Conservation (phyloP, 2,797 vertebrate genomes). For the Brachymystax lenok region DNA sequence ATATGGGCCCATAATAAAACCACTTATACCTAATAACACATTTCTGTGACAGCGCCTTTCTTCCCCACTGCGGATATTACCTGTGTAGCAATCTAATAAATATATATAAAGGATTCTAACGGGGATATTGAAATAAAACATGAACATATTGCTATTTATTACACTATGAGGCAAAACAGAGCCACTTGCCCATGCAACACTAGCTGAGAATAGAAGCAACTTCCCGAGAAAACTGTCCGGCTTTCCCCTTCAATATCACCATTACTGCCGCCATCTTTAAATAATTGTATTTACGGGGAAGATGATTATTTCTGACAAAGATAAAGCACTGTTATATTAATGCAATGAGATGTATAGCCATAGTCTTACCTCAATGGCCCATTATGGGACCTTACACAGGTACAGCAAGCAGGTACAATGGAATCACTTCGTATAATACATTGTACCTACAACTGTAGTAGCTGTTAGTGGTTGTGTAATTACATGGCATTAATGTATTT, state of each 20-base stretch:
- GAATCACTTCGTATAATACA: no score
- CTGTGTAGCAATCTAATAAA: constrained; percentile 85
- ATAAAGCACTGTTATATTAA: neutral
- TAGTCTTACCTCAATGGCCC: neutral
- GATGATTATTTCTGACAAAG: neutral
- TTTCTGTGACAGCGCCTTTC: constrained; percentile 75
- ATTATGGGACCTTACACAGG: neutral
- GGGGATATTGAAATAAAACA: constrained; percentile 84
- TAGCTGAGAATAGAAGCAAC: constrained; percentile 12
- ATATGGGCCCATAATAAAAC: constrained; percentile 74
- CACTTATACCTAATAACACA: constrained; percentile 83
- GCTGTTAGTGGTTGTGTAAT: no score
- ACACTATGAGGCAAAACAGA: constrained; percentile 64
- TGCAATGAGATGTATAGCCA: no score
- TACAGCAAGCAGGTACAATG: neutral
- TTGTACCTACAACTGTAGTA: no score
- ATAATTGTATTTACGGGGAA: constrained; percentile 6
- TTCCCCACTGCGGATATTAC: constrained; percentile 84
- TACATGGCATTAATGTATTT: no score
- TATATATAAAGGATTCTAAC: constrained; percentile 82
- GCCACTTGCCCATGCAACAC: constrained; percentile 53
- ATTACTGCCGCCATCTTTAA: neutral
- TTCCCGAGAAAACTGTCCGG: neutral
- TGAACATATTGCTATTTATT: constrained; percentile 83
- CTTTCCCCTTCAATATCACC: constrained; percentile 28